Base-by-base conservation (phyloP, 2,113 vertebrate species). In the Takifugu flavidus region DNA sequence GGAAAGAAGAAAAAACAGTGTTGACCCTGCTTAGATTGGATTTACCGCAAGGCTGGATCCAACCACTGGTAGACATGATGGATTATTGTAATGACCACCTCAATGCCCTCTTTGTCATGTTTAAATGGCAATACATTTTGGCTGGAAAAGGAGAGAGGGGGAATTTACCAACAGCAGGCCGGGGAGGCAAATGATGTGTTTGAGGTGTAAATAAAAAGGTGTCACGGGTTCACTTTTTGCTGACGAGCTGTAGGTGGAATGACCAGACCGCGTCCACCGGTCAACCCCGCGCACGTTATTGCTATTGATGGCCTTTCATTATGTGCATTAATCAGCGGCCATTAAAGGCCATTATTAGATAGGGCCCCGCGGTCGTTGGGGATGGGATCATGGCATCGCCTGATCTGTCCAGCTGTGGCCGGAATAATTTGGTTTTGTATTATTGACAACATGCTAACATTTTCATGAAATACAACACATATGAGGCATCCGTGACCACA, bases 41-140 rank as follows among this genome's bases (percentile, higher is more conserved):
- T 95, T 94, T 95, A 94, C 91, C 92, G 94, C 91, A 84, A 89
- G 86, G 90, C 89, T 92, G 92, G 92, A 91, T 92, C 92, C 89
- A 83, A 89, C 88, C 92, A 92, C 91, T 91, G 93, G 89, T 77
- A 90, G 92, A 94, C 94, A 95, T 96, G 94, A 97, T 95, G 94
- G 94, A 96, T 97, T 95, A 95, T 95, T 94, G 93, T 95, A 95
- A 96, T 93, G 93, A 93, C 90, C 91, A 50, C 89, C 91, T 92
- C 92, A 75, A 89, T 86, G 93, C 93, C 93, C 93, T 91, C 93
- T 93, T 93, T 94, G 94, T 93, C 94, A 94, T 94, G 92, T 95
- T 97, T 96, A 96, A 96, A 96, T 94, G 94, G 94, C 94, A 94
- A 95, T 95, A 94, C 93, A 93, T 96, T 95, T 94, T 86, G 90